Evolutionary conservation across 2,113 vertebrate genomes (phyloP).

Genomic region (Rafetus swinhoei): DNA sequence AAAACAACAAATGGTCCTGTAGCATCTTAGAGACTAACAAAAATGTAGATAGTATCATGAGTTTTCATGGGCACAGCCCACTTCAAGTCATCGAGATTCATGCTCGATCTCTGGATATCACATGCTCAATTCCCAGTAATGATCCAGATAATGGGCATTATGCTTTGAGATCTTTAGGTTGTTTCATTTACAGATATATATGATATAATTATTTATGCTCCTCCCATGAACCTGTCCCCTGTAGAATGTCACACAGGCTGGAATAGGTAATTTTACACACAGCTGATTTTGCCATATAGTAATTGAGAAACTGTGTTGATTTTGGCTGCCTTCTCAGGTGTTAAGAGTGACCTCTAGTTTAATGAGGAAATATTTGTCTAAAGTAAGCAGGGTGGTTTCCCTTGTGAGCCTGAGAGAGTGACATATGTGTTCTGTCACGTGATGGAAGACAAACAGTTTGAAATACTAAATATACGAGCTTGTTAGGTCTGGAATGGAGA

Average conservation of each 20-base stretch:
- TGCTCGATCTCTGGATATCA: neutral
- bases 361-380: neutral
- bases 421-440: neutral
- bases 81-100: rapidly evolving
- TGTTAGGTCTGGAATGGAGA: rapidly evolving
- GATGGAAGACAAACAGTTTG: neutral
- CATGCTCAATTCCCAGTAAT: rapidly evolving
- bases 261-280: neutral
- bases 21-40: too few relatives aligned
- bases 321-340: neutral
- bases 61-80: too few relatives aligned
- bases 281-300: neutral
- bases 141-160: neutral
- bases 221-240: neutral
- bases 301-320: neutral
- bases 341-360: neutral
- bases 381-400: neutral
- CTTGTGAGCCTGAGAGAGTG: neutral
- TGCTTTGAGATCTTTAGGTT: neutral
- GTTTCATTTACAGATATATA: rapidly evolving
- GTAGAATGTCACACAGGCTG: neutral
- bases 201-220: neutral
- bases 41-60: too few relatives aligned
- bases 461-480: neutral
- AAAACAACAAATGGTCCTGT: too few relatives aligned